These are phyloP conservation scores for Limnephilus lunatus DNA, from an alignment of 2,888 invertebrate species.

Conservation along the genomic window DNA sequence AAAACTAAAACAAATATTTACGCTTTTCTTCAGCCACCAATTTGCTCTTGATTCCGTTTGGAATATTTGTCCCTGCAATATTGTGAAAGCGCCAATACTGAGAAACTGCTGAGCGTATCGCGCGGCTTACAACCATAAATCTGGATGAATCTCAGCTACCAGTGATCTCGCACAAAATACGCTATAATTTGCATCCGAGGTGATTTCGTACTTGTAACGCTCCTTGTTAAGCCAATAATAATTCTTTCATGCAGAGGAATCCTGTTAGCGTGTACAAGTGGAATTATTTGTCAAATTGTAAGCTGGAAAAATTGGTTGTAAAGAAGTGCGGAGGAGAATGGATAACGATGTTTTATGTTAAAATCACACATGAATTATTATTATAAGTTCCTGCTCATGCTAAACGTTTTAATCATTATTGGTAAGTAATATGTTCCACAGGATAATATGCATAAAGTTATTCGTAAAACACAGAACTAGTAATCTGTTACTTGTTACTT, in stretches of 20 bases:
- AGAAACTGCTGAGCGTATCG: not conserved
- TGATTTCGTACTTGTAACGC: conserved; percentile 14
- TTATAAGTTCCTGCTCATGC: not conserved
- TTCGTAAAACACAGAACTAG: too few species aligned
- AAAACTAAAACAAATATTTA: not conserved
- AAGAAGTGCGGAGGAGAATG: not conserved
- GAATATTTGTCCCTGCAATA: not conserved
- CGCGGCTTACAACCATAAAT: conserved; percentile 40
- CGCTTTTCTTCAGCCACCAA: not conserved
- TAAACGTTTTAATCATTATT: not conserved
- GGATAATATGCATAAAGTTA: not conserved
- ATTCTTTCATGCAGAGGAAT: not conserved
- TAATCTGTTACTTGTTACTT: too few species aligned
- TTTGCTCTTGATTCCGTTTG: not conserved
- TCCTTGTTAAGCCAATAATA: not conserved
- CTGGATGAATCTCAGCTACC: conserved; percentile 40
- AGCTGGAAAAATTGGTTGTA: conserved; percentile 15
- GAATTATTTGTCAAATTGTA: conserved; percentile 7
- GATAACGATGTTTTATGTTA: conserved; percentile 2
- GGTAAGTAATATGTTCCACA: not conserved
- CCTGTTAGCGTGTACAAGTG: not conserved
- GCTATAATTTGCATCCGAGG: conserved; percentile 25
- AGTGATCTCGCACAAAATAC: conserved; percentile 37
- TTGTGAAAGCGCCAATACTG: not conserved
- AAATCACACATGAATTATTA: not conserved